Evolutionary conservation across 2,113 vertebrate species (phyloP), one percentile per base, ranked within the genome.

Genomic region (Pelusios castaneus): DNA sequence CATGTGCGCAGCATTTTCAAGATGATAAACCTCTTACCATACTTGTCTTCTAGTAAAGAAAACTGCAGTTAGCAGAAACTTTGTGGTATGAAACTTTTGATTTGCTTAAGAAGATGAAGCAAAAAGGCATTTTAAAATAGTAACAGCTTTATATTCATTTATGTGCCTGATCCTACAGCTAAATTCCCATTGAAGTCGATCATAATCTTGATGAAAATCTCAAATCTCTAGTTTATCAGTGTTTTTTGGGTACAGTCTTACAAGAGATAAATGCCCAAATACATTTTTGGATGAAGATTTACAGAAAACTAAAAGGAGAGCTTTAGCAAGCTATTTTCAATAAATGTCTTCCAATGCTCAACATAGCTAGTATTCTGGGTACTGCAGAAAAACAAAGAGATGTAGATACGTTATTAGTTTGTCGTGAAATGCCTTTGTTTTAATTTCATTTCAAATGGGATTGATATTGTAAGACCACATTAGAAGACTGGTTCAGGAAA

Each of bases 1-100:
- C 96, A 94, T 97, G 96, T 78, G 92, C 95, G 97, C 86, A 96
- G 95, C 91, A 97, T 91, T 82, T 93, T 93, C 85, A 60, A 91
- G 91, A 95, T 95, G 92, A 89, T 90, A 93, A 88, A 97, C 91
- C 60, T 94, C 73, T 80, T 89, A 80, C 84, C 80, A 73, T 80
- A 92, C 87, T 94, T 83, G 85, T 78, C 70, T 78, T 97, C 45
- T 88, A 83, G 41, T 80, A 70, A 94, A 96, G 92, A 96, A 96
- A 95, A 92, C 87, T 67, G 70, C 77, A 90, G 60, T 88, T 92
- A 3, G 92, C n/a, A 80, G 45, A 77, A 83, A 76, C 3, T 51
- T 87, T 93, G 96, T 96, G 52, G 87, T 95, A 19, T 56, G 86
- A 97, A 91, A 78, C 58, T 29, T 91, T 92, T 95, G 89, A 2